Evolutionary conservation across 1,140 invertebrate species (phyloP).

Genomic region (Aplysia californica): DNA sequence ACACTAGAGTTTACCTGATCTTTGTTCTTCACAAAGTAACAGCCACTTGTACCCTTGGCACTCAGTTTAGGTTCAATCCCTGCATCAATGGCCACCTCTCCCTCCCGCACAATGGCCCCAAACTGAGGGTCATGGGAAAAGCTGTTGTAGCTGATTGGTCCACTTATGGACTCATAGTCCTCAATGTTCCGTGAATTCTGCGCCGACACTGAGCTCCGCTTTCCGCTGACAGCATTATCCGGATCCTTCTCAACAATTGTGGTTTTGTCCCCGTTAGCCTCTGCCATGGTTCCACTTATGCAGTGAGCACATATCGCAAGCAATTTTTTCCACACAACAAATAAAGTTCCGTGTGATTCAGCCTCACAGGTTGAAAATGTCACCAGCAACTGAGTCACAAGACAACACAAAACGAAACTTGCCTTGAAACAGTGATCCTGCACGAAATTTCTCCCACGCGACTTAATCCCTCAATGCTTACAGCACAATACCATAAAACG

Average conservation of each 20-base stretch:
- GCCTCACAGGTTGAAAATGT: background rate
- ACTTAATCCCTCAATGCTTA: background rate
- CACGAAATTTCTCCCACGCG: background rate
- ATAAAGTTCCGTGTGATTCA: no score
- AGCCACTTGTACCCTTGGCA: conserved; percentile 95
- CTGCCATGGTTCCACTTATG: conserved; percentile 10
- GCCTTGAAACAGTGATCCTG: background rate
- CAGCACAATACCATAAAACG: no score
- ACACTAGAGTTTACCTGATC: conserved; percentile 76
- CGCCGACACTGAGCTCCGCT: background rate
- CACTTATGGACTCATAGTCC: conserved; percentile 29
- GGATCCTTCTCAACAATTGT: conserved; percentile 12
- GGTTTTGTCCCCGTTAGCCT: background rate
- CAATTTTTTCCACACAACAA: no score
- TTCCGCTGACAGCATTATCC: background rate
- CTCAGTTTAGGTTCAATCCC: conserved; percentile 94
- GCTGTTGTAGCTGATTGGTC: conserved; percentile 37
- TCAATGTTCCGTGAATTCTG: background rate
- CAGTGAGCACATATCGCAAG: no score
- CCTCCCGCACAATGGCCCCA: conserved; percentile 87
- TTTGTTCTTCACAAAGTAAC: conserved; percentile 97
- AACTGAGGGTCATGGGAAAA: conserved; percentile 77
- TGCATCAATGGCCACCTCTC: conserved; percentile 93
- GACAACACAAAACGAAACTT: no score
- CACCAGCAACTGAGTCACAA: background rate